Conservation (phyloP, 2,888 invertebrate species). For the Malacosoma neustria region DNA sequence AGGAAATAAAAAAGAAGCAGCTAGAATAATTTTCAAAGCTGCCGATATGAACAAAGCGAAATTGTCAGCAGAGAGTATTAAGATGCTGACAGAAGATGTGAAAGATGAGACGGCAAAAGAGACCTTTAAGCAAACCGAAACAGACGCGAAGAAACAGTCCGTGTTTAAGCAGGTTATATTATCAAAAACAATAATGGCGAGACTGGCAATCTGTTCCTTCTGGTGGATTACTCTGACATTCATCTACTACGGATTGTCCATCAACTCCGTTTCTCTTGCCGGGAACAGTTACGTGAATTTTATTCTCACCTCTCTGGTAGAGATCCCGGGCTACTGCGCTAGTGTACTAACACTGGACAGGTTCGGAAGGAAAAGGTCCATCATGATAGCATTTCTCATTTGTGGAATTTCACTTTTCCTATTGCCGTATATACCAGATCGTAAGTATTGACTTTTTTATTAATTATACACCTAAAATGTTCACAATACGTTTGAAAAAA, state of each 20-base stretch:
- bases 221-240: slow-evolving; percentile 88
- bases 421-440: slow-evolving; percentile 72
- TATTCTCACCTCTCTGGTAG: slow-evolving; percentile 77
- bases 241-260: slow-evolving; percentile 86
- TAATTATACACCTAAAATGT: too few relatives aligned
- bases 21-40: slow-evolving; percentile 61
- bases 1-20: slow-evolving; percentile 67
- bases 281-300: slow-evolving; percentile 87
- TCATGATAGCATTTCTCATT: slow-evolving; percentile 72
- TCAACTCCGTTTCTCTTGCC: slow-evolving; percentile 83
- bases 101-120: slow-evolving; percentile 9
- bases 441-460: slow-evolving; percentile 46
- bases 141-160: slow-evolving; percentile 14
- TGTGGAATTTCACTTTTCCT: slow-evolving; percentile 72
- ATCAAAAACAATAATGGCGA: slow-evolving; percentile 65
- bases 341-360: slow-evolving; percentile 74
- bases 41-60: slow-evolving; percentile 57
- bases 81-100: slow-evolving; percentile 19
- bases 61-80: slow-evolving; percentile 40
- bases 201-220: slow-evolving; percentile 79
- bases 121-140: slow-evolving; percentile 2
- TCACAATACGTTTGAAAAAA: too few relatives aligned
- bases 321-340: slow-evolving; percentile 77
- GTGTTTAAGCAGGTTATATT: slow-evolving; percentile 51
- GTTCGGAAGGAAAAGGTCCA: slow-evolving; percentile 73